A percentile compares a stretch with the other conserved stretches of the same genome.
phyloP scores from a whole-genome alignment of 2,797 vertebrate species.

The Lepilemur septentrionalis region DNA sequence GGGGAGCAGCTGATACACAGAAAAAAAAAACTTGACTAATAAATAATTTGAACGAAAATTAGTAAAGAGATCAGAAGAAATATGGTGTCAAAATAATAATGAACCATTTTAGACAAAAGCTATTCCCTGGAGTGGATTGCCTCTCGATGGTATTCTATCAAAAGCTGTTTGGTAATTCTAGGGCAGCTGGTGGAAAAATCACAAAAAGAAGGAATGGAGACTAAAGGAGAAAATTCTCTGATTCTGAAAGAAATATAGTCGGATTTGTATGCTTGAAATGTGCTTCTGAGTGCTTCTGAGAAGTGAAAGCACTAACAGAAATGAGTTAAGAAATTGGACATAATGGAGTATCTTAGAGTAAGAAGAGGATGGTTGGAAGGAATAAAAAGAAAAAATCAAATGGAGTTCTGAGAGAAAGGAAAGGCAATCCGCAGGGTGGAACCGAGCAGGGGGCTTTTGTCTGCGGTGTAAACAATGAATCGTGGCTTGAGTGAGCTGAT shows the following conservation, averaged over 20 bases:
- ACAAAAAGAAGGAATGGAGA: not conserved
- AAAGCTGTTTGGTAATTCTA: slow-evolving; percentile 4
- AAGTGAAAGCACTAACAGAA: not conserved
- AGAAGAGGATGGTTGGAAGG: not conserved
- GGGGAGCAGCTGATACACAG: not conserved
- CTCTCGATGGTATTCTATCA: not conserved
- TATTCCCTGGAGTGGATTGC: not conserved
- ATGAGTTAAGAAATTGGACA: not conserved
- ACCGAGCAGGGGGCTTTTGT: not conserved
- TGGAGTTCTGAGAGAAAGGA: not conserved
- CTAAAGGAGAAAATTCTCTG: not conserved
- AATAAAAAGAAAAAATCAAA: not conserved
- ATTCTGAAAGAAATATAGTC: not conserved
- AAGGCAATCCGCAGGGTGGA: not conserved
- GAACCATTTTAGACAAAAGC: slow-evolving; percentile 24
- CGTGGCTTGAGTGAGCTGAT: not conserved
- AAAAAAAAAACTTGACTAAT: not conserved
- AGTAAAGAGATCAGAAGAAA: slow-evolving; percentile 24
- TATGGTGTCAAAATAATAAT: not conserved
- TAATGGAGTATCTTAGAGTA: not conserved
- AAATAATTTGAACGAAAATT: slow-evolving; percentile 41
- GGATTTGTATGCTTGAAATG: not conserved
- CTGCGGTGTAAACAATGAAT: not conserved
- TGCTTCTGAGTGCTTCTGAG: not conserved
- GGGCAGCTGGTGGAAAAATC: not conserved